Evolutionary conservation across 2,888 invertebrate genomes (phyloP).

Genomic region (Myathropa florea): DNA sequence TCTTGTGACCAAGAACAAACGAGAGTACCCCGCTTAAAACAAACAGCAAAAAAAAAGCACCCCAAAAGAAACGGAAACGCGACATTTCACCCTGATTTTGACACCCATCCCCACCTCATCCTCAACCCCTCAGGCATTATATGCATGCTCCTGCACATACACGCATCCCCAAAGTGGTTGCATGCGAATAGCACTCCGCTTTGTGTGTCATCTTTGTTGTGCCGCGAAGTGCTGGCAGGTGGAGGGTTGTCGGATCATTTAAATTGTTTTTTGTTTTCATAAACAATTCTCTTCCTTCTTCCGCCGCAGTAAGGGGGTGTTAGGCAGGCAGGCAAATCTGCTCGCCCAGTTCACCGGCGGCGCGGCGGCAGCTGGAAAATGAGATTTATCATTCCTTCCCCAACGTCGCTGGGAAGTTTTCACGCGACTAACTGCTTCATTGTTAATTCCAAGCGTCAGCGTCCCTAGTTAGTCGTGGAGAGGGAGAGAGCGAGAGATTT

Average conservation of each 20-base stretch:
- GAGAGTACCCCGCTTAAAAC: not conserved
- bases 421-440: constrained; percentile 43
- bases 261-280: constrained; percentile 50
- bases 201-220: constrained; percentile 47
- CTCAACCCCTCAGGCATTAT: constrained; percentile 11
- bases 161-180: not conserved
- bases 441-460: not conserved
- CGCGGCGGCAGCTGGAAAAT: constrained; percentile 51
- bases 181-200: constrained; percentile 24
- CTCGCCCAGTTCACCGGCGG: constrained; percentile 12
- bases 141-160: constrained; percentile 24
- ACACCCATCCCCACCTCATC: not conserved
- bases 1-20: too few species aligned
- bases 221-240: not conserved
- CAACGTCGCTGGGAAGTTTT: constrained; percentile 20
- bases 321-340: not conserved
- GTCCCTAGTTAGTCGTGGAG: not conserved
- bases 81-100: constrained; percentile 4
- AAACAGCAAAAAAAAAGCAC: too few species aligned
- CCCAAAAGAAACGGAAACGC: constrained; percentile 12
- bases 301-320: not conserved
- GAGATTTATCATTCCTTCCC: constrained; percentile 62
- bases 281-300: constrained; percentile 16
- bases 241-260: not conserved
- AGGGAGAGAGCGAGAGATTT: not conserved